Conservation (phyloP, 2,113 vertebrate genomes). For the Brachyhypopomus occidentalis region DNA sequence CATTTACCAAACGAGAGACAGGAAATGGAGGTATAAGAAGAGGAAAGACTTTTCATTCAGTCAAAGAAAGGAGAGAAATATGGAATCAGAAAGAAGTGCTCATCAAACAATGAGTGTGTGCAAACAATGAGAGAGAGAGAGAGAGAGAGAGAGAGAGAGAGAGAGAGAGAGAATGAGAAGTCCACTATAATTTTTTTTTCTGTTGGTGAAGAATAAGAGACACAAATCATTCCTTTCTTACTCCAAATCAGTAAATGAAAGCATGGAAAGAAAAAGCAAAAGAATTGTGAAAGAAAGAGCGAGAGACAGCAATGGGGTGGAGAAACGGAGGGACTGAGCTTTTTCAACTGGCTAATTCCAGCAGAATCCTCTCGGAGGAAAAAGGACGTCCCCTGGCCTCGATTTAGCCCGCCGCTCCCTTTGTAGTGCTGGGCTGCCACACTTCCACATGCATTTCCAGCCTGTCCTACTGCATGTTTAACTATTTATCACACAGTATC, state of each 20-base stretch:
- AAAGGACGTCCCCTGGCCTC: neutral
- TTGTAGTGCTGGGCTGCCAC: neutral
- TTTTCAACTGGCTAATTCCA: neutral
- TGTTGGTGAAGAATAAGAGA: neutral
- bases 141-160: neutral
- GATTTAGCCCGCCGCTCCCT: neutral
- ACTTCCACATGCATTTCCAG: neutral
- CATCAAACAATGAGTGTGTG: neutral
- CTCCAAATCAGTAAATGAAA: constrained; percentile 1
- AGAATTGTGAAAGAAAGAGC: neutral
- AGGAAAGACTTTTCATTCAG: constrained; percentile 25
- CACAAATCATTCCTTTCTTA: constrained; percentile 1
- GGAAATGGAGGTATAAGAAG: neutral
- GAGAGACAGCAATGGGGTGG: neutral
- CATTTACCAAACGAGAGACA: neutral
- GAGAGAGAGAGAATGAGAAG: neutral
- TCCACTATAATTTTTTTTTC: neutral
- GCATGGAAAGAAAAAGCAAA: neutral
- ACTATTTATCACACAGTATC: neutral
- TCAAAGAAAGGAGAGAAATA: constrained; percentile 22
- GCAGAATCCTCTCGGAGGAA: constrained; percentile 5
- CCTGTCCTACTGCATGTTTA: neutral
- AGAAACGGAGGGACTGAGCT: neutral
- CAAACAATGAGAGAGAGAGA: neutral
- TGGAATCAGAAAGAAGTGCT: neutral